Percentiles rank a stretch among this genome's conserved stretches.
Evolutionary conservation across 2,888 invertebrate genomes (phyloP).

Genomic region (Holacanthella duospinosa): DNA sequence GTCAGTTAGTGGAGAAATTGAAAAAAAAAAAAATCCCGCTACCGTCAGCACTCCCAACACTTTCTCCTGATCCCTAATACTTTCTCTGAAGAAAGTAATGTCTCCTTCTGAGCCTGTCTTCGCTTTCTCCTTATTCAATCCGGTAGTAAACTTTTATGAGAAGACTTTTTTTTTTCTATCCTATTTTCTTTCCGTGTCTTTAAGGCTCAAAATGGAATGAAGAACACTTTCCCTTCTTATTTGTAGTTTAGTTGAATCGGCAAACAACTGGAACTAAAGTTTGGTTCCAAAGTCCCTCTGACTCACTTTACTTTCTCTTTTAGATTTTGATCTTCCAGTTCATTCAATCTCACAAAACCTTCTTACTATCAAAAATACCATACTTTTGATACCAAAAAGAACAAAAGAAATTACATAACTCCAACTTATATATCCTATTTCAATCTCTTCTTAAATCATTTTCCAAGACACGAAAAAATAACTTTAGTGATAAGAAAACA

Average conservation of each 20-base stretch:
- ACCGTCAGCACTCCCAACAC: too few species aligned
- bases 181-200: slow-evolving; percentile 9
- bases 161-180: slow-evolving; percentile 4
- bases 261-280: background rate
- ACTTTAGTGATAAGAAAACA: too few species aligned
- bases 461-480: too few species aligned
- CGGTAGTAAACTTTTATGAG: background rate
- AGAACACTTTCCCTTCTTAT: slow-evolving; percentile 1
- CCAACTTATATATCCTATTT: background rate
- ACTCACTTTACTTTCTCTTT: background rate
- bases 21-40: too few species aligned
- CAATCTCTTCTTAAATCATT: background rate
- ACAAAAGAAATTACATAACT: background rate
- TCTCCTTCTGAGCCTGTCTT: background rate
- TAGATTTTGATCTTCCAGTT: background rate
- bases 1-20: too few species aligned
- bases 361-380: background rate
- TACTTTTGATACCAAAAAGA: background rate
- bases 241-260: background rate
- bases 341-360: background rate
- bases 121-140: background rate
- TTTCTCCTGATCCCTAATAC: too few species aligned
- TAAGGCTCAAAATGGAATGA: background rate
- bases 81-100: background rate
- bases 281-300: background rate